Percentiles rank a stretch among this genome's conserved stretches.
Evolutionary conservation across 2,113 vertebrate species (phyloP).

Genomic region (Tenebrosternarchus preto): DNA sequence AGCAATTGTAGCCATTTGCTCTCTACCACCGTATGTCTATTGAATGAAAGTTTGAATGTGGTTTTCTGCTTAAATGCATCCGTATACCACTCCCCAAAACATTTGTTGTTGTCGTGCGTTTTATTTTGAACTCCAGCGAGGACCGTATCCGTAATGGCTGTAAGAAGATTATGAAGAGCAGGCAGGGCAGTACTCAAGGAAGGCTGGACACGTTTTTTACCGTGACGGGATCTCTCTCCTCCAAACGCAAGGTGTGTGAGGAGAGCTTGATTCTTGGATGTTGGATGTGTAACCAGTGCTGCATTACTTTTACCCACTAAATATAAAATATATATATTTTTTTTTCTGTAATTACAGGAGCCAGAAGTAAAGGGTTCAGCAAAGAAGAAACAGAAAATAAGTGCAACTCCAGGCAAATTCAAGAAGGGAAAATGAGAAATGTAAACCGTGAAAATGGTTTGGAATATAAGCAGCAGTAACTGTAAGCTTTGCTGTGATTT

Average conservation of each 20-base stretch:
- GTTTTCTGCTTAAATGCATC: not conserved
- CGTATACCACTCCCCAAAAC: not conserved
- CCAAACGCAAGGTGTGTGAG: conserved; percentile 86
- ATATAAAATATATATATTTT: not conserved
- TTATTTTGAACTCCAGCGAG: conserved; percentile 69
- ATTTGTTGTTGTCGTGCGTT: not conserved
- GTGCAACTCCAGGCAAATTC: conserved; percentile 70
- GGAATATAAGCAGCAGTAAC: not conserved
- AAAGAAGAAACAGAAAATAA: conserved; percentile 88
- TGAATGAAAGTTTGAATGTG: too few species aligned
- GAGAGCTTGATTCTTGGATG: too few species aligned
- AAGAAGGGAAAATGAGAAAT: conserved; percentile 80
- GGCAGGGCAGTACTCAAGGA: conserved; percentile 94
- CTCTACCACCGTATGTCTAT: too few species aligned
- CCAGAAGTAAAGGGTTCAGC: conserved; percentile 81
- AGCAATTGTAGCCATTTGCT: too few species aligned
- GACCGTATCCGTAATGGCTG: conserved; percentile 88
- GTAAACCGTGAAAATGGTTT: not conserved
- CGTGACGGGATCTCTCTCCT: conserved; percentile 90
- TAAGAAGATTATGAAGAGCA: conserved; percentile 86
- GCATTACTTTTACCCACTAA: not conserved
- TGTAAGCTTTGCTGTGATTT: not conserved
- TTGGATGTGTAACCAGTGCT: too few species aligned
- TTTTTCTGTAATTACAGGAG: conserved; percentile 63
- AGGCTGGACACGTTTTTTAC: conserved; percentile 94